These are phyloP conservation scores for Hybos culiciformis DNA, from an alignment of 2,888 invertebrate species.

Conservation along the genomic window DNA sequence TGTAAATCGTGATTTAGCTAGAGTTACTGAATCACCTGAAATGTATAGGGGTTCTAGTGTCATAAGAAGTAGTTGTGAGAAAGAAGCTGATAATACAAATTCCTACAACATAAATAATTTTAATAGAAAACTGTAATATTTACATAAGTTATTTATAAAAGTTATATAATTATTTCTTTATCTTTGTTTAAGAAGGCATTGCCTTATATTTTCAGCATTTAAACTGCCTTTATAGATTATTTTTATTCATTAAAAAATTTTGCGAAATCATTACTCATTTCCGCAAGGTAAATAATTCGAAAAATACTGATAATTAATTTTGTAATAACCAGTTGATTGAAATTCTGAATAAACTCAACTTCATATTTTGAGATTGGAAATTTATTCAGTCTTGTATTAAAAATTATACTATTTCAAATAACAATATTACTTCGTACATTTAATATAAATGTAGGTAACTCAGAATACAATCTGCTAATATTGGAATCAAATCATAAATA, in stretches of 20 bases:
- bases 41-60: conserved; percentile 22
- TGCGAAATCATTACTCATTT: neutral
- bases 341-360: too few species aligned
- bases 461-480: too few species aligned
- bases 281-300: too few species aligned
- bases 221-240: neutral
- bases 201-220: neutral
- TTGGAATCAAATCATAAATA: too few species aligned
- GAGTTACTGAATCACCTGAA: conserved; percentile 35
- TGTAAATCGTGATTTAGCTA: conserved; percentile 38
- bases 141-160: neutral
- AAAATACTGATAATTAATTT: too few species aligned
- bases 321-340: too few species aligned
- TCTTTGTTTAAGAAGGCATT: neutral
- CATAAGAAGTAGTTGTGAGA: conserved; percentile 9
- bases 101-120: conserved; percentile 26
- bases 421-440: too few species aligned
- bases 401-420: too few species aligned
- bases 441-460: too few species aligned
- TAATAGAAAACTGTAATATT: conserved; percentile 10
- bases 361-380: too few species aligned
- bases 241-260: neutral
- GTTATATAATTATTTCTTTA: neutral
- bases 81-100: conserved; percentile 6
- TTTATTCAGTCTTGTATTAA: too few species aligned